Evolutionary conservation across 2,888 invertebrate species (phyloP).

Genomic region (Tipula vernalis): DNA sequence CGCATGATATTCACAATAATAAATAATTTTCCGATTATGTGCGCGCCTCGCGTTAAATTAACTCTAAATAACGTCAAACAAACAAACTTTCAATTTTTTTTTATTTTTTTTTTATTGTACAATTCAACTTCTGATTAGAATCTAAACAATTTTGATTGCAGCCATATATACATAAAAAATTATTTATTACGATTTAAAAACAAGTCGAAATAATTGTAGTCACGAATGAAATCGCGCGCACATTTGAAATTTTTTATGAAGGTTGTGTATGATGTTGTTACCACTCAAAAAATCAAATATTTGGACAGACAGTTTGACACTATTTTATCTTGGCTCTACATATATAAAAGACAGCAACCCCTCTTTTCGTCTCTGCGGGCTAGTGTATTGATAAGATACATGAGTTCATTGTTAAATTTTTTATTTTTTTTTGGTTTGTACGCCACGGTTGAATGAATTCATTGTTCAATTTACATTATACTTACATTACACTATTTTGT

Average conservation of each 20-base stretch:
- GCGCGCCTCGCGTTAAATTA: background rate
- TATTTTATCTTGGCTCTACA: too few relatives aligned
- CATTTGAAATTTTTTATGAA: background rate
- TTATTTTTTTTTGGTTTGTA: background rate
- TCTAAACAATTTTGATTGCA: background rate
- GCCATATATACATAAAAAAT: too few relatives aligned
- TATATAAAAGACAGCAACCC: too few relatives aligned
- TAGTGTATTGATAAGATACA: background rate
- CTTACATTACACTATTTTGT: background rate
- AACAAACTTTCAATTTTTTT: background rate
- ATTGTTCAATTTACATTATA: background rate
- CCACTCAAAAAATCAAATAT: background rate
- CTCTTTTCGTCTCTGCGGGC: too few relatives aligned
- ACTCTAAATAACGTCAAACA: background rate
- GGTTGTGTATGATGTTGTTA: background rate
- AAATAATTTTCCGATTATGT: background rate
- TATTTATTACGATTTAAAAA: background rate
- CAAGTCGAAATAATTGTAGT: background rate
- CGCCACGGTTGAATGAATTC: background rate
- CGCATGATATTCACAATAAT: background rate
- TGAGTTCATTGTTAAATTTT: background rate
- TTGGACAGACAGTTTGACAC: too few relatives aligned
- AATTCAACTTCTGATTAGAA: background rate
- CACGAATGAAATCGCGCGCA: background rate
- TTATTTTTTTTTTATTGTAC: background rate